These are phyloP conservation scores for Mactra quadrangularis DNA, from an alignment of 1,140 invertebrate species.

Conservation along the genomic window DNA sequence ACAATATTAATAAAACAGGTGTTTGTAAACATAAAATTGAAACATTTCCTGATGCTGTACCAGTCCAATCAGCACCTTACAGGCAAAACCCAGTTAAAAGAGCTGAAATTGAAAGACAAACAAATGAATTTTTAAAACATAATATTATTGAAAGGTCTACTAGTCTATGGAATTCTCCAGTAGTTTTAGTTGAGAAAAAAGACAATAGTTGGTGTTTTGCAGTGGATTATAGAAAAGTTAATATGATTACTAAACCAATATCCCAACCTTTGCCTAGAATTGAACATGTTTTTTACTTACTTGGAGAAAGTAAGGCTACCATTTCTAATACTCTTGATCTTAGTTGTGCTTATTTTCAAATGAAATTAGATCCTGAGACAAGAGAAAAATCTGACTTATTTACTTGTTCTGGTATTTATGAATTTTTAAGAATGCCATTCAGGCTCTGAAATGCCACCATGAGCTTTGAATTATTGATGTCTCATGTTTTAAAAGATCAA, in stretches of 20 bases:
- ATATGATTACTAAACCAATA: slow-evolving; percentile 58
- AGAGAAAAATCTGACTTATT: slow-evolving; percentile 65
- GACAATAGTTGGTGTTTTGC: slow-evolving; percentile 39
- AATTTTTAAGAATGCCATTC: slow-evolving; percentile 61
- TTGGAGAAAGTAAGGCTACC: too few species aligned
- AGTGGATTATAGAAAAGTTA: slow-evolving; percentile 51
- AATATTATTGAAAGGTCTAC: too few species aligned
- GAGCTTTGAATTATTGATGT: slow-evolving; percentile 64
- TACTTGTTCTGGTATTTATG: slow-evolving; percentile 61
- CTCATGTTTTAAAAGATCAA: too few species aligned
- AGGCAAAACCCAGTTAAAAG: slow-evolving; percentile 25
- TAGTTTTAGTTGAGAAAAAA: slow-evolving; percentile 54
- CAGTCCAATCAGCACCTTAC: slow-evolving; percentile 42
- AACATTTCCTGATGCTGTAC: slow-evolving; percentile 33
- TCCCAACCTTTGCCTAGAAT: slow-evolving; percentile 48
- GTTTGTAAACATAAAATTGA: slow-evolving; percentile 62
- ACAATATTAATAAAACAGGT: slow-evolving; percentile 51
- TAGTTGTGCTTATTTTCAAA: slow-evolving; percentile 58
- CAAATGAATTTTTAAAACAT: too few species aligned
- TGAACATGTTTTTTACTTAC: slow-evolving; percentile 65
- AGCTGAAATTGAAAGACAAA: too few species aligned
- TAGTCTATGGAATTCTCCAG: too few species aligned
- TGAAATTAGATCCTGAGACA: too few species aligned
- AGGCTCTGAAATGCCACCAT: slow-evolving; percentile 32
- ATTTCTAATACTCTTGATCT: slow-evolving; percentile 65